A percentile compares a stretch with the other conserved stretches of the same genome.
Evolutionary conservation across 2,888 invertebrate species (phyloP).

Genomic region (Trissolcus japonicus): DNA sequence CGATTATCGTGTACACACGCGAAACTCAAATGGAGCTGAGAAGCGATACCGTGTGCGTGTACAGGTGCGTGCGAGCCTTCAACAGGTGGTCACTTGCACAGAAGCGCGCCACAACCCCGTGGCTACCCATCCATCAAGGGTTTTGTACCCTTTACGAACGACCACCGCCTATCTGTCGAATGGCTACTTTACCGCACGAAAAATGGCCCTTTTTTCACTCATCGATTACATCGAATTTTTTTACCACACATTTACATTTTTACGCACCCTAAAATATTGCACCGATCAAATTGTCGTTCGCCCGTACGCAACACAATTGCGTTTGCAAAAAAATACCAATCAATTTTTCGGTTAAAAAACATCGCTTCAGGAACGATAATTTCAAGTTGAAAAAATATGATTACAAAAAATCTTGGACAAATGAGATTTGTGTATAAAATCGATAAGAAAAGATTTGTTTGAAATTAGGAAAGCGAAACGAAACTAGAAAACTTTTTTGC

Average conservation of each 20-base stretch:
- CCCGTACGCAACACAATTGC: not conserved
- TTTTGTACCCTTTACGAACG: conserved; percentile 69
- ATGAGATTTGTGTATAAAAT: no score
- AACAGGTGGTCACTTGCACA: conserved; percentile 74
- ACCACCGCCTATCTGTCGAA: conserved; percentile 62
- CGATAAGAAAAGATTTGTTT: not conserved
- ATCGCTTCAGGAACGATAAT: no score
- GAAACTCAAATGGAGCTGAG: conserved; percentile 40
- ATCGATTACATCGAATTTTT: conserved; percentile 59
- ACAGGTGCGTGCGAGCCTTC: conserved; percentile 73
- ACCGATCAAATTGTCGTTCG: conserved; percentile 13
- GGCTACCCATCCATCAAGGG: conserved; percentile 76
- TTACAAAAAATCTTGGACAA: no score
- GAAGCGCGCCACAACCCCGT: conserved; percentile 68
- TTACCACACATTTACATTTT: conserved; percentile 18
- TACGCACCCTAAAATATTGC: conserved; percentile 22
- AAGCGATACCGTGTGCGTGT: conserved; percentile 66
- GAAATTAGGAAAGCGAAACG: conserved; percentile 12
- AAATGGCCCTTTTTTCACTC: conserved; percentile 55
- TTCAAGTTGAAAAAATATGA: no score
- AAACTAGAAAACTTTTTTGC: conserved; percentile 42
- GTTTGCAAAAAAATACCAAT: no score
- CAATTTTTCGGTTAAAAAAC: no score
- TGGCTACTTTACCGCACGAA: conserved; percentile 49
- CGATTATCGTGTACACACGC: conserved; percentile 44